Conservation (phyloP, 2,113 vertebrate species). For the Gasterosteus aculeatus region DNA sequence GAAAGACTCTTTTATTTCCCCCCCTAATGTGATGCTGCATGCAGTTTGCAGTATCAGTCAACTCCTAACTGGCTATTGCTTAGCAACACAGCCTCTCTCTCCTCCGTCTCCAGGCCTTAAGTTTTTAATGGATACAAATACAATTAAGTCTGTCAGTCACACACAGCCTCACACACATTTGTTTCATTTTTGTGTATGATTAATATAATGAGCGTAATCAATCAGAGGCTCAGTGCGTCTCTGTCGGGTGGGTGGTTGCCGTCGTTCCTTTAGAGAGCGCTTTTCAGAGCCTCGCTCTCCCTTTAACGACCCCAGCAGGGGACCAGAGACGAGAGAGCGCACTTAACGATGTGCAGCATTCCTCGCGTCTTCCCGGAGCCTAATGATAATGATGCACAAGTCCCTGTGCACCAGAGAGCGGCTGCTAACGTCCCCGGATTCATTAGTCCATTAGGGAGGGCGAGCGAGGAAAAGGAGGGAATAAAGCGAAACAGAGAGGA, state of each 20-base stretch:
- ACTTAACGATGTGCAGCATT: constrained; percentile 54
- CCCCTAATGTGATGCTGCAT: constrained; percentile 31
- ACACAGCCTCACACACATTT: constrained; percentile 10
- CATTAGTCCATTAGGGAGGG: constrained; percentile 61
- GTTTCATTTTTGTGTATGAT: constrained; percentile 58
- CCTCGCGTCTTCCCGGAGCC: constrained; percentile 56
- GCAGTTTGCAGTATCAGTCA: constrained; percentile 60
- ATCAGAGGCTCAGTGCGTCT: constrained; percentile 60
- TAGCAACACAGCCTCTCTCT: constrained; percentile 64
- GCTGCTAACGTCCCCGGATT: constrained; percentile 31
- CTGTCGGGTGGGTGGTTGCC: constrained; percentile 28
- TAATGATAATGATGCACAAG: constrained; percentile 68
- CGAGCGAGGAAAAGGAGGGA: constrained; percentile 17
- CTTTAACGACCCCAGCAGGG: constrained; percentile 64
- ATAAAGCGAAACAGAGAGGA: constrained; percentile 1
- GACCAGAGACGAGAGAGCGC: constrained; percentile 37
- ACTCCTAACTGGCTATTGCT: constrained; percentile 64
- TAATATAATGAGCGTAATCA: constrained; percentile 68
- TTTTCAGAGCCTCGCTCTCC: constrained; percentile 49
- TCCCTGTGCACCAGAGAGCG: constrained; percentile 51
- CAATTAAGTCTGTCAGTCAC: constrained; percentile 27
- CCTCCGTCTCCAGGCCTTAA: constrained; percentile 21
- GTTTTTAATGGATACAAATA: constrained; percentile 35
- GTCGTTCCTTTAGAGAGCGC: constrained; percentile 53
- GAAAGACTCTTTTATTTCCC: constrained; percentile 43